Conservation (phyloP, 1,140 invertebrate species). For the Gonatopus flavifemur region DNA sequence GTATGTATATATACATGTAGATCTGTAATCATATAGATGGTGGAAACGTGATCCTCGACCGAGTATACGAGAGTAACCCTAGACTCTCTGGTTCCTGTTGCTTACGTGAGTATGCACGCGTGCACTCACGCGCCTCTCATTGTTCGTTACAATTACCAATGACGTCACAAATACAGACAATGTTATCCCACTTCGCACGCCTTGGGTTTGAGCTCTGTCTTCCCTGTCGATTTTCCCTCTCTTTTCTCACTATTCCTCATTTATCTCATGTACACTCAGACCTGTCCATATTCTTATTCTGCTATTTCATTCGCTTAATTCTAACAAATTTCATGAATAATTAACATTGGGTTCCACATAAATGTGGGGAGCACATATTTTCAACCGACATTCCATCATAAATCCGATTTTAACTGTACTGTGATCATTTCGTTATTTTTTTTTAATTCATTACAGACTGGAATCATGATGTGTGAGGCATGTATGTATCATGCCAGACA, state of each 20-base stretch:
- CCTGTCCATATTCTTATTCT: too few species aligned
- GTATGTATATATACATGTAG: neutral
- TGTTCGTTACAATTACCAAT: constrained; percentile 46
- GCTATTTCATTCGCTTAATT: too few species aligned
- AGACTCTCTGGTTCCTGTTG: constrained; percentile 15
- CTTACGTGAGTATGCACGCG: constrained; percentile 4
- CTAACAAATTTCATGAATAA: too few species aligned
- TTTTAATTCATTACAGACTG: too few species aligned
- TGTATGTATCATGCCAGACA: too few species aligned
- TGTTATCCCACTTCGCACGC: constrained; percentile 42
- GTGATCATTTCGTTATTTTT: too few species aligned
- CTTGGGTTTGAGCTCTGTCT: constrained; percentile 24
- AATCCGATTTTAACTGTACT: too few species aligned
- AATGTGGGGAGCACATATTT: too few species aligned
- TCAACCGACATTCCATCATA: too few species aligned
- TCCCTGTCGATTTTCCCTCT: constrained; percentile 10
- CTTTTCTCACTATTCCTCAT: constrained; percentile 13
- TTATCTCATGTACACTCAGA: too few species aligned
- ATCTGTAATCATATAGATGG: neutral
- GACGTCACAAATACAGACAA: constrained; percentile 51
- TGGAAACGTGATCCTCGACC: neutral
- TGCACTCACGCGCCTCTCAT: constrained; percentile 30
- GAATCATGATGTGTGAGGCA: too few species aligned
- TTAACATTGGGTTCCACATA: too few species aligned
- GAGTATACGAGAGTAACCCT: constrained; percentile 6